phyloP scores from a whole-genome alignment of 1,140 invertebrate species.

The Chironomus striatipennis region DNA sequence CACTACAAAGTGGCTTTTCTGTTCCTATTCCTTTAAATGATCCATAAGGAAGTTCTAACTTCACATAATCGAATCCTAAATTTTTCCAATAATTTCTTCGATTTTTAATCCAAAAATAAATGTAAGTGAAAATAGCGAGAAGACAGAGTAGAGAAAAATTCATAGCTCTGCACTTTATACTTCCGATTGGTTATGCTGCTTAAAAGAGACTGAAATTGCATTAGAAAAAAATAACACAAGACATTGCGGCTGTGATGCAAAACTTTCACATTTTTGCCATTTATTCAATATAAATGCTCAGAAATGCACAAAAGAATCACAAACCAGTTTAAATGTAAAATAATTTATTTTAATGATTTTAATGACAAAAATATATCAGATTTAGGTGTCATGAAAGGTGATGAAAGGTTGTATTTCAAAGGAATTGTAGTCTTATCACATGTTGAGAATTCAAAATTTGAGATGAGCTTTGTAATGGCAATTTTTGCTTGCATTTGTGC shows the following conservation, averaged over 20 bases:
- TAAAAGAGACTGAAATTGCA: background rate
- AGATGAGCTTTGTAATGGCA: background rate
- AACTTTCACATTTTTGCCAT: constrained; percentile 2
- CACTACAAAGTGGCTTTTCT: background rate
- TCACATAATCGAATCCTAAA: background rate
- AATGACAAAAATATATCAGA: background rate
- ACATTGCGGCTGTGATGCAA: background rate
- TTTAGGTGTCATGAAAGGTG: constrained; percentile 4
- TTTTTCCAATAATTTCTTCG: background rate
- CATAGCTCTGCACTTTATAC: background rate
- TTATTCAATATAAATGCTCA: background rate
- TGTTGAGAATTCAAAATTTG: constrained; percentile 32
- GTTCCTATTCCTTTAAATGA: background rate
- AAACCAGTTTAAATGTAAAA: background rate
- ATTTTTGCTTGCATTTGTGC: constrained; percentile 13
- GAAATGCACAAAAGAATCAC: background rate
- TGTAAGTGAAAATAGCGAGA: background rate
- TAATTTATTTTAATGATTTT: background rate
- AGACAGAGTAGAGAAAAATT: background rate
- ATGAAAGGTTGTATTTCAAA: constrained; percentile 25
- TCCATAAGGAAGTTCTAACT: background rate
- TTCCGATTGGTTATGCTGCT: background rate
- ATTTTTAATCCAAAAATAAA: constrained; percentile 5
- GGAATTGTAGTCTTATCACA: constrained; percentile 31
- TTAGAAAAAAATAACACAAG: background rate